Conservation (phyloP, 2,888 invertebrate species). For the Agrotis clavis region DNA sequence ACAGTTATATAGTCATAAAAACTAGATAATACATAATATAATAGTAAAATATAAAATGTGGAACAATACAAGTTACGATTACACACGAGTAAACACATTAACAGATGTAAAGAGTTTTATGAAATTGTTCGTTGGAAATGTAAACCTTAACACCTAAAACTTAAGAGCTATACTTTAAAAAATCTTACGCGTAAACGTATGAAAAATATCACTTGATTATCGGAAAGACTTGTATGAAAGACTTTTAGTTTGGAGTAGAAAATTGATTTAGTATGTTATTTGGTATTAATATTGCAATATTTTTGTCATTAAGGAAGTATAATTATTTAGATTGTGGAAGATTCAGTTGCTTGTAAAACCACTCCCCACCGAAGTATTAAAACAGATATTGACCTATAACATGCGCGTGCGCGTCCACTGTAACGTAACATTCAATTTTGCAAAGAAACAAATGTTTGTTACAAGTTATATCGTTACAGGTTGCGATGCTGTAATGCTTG, state of each 20-base stretch:
- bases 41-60: conserved; percentile 68
- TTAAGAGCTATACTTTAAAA: conserved; percentile 76
- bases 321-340: not conserved
- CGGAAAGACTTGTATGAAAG: conserved; percentile 76
- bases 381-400: too few species aligned
- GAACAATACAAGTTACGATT: conserved; percentile 70
- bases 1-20: conserved; percentile 58
- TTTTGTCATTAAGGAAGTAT: conserved; percentile 17
- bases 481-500: too few species aligned
- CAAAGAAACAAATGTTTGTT: too few species aligned
- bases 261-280: conserved; percentile 49
- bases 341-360: conserved; percentile 18
- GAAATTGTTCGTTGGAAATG: conserved; percentile 85
- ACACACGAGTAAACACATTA: conserved; percentile 73
- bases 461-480: too few species aligned
- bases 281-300: conserved; percentile 59
- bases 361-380: too few species aligned
- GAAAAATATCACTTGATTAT: conserved; percentile 87
- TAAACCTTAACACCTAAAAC: conserved; percentile 74
- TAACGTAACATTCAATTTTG: too few species aligned
- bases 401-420: too few species aligned
- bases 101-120: conserved; percentile 66
- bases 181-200: conserved; percentile 78
- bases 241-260: conserved; percentile 58
- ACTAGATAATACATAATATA: conserved; percentile 58